phyloP scores from a whole-genome alignment of 2,888 invertebrate genomes.

The Chrysodeixis includens region DNA sequence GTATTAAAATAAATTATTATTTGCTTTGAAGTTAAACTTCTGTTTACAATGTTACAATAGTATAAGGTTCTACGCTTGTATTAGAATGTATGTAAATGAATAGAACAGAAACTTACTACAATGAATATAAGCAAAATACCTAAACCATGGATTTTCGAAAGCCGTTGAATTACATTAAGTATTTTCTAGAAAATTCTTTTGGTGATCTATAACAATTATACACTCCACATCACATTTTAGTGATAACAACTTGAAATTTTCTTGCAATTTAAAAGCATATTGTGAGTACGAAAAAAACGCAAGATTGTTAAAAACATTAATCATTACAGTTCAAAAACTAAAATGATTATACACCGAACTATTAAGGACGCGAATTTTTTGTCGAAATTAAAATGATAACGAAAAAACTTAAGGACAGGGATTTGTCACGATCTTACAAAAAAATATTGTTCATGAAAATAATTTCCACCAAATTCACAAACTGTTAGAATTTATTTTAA shows the following conservation, averaged over 20 bases:
- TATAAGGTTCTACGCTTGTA: not conserved
- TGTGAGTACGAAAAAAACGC: not conserved
- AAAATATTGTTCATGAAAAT: conserved; percentile 7
- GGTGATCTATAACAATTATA: too few relatives aligned
- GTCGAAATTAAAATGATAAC: conserved; percentile 10
- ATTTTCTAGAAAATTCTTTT: too few relatives aligned
- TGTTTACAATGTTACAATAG: conserved; percentile 25
- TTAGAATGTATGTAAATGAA: not conserved
- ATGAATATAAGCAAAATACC: too few relatives aligned
- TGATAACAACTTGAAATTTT: too few relatives aligned
- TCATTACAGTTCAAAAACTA: not conserved
- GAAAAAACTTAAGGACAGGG: not conserved
- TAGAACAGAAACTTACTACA: not conserved
- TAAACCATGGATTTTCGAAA: too few relatives aligned
- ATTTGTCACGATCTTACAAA: conserved; percentile 5
- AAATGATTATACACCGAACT: not conserved
- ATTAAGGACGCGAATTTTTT: not conserved
- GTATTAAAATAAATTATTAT: conserved; percentile 59
- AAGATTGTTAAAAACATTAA: not conserved
- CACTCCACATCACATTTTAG: too few relatives aligned
- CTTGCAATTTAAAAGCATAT: not conserved
- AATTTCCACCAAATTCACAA: not conserved
- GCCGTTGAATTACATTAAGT: too few relatives aligned
- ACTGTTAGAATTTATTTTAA: conserved; percentile 3
- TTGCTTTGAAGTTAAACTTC: conserved; percentile 44